A percentile compares a stretch with the other conserved stretches of the same genome.
phyloP scores from a whole-genome alignment of 2,888 invertebrate genomes.

The Lathronympha strigana region DNA sequence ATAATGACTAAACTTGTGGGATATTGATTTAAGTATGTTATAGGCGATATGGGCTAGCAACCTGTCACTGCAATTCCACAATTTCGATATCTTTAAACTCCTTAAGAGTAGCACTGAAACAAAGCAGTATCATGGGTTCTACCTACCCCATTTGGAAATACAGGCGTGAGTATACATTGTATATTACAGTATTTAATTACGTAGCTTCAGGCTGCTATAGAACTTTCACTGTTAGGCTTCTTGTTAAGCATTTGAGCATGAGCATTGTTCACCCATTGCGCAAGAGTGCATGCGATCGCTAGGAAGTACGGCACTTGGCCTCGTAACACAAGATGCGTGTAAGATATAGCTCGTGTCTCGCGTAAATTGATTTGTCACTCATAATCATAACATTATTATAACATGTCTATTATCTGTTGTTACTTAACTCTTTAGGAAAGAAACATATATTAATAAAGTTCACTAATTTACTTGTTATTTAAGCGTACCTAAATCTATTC shows the following conservation, averaged over 20 bases:
- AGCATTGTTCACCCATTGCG: constrained; percentile 42
- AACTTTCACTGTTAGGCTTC: constrained; percentile 45
- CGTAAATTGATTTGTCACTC: constrained; percentile 18
- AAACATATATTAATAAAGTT: no score
- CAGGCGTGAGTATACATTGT: not conserved
- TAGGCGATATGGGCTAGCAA: no score
- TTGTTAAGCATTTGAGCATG: constrained; percentile 43
- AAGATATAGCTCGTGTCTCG: constrained; percentile 25
- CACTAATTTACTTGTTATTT: no score
- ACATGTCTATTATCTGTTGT: not conserved
- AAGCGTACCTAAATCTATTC: no score
- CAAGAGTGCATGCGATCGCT: constrained; percentile 37
- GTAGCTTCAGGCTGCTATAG: constrained; percentile 31
- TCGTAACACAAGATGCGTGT: constrained; percentile 39
- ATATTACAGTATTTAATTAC: constrained; percentile 40
- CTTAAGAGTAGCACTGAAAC: no score
- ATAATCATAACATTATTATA: not conserved
- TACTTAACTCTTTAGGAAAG: not conserved
- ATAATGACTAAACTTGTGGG: no score
- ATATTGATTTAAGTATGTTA: no score
- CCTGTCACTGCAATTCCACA: no score
- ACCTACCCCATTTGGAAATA: no score
- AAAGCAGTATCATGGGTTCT: no score
- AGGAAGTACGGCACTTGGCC: constrained; percentile 42
- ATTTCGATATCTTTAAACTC: no score